Evolutionary conservation across 2,797 vertebrate species (phyloP).

Genomic region (Spinus pinus): DNA sequence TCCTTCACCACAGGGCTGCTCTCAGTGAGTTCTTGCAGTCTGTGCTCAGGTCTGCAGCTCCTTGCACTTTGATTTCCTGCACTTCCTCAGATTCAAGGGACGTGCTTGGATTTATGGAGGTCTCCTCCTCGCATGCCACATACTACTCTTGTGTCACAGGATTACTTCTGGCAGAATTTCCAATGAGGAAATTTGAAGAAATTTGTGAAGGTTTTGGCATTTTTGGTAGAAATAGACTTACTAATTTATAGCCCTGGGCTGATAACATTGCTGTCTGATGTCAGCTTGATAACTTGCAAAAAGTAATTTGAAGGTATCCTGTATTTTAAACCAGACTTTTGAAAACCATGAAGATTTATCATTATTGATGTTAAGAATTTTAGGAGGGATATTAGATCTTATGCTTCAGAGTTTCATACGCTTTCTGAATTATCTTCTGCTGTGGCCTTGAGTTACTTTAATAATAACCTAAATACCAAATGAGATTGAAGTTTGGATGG

Average conservation of each 20-base stretch:
- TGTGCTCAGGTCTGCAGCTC: not conserved
- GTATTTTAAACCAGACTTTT: not conserved
- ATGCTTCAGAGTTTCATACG: not conserved
- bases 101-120: not conserved
- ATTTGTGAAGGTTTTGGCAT: not conserved
- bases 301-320: not conserved
- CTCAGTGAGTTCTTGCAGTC: not conserved
- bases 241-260: not conserved
- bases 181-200: not conserved
- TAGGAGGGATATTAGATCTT: not conserved
- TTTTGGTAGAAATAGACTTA: not conserved
- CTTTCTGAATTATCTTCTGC: conserved; percentile 2
- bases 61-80: not conserved
- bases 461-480: not conserved
- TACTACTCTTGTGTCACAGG: not conserved
- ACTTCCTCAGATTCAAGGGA: not conserved
- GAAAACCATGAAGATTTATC: not conserved
- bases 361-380: conserved; percentile 5
- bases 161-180: not conserved
- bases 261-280: not conserved
- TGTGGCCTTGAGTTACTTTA: not conserved
- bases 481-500: not conserved
- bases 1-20: not conserved
- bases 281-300: not conserved
- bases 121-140: rapidly evolving